Conservation (phyloP, 2,797 vertebrate species). For the Scolopax rusticola region DNA sequence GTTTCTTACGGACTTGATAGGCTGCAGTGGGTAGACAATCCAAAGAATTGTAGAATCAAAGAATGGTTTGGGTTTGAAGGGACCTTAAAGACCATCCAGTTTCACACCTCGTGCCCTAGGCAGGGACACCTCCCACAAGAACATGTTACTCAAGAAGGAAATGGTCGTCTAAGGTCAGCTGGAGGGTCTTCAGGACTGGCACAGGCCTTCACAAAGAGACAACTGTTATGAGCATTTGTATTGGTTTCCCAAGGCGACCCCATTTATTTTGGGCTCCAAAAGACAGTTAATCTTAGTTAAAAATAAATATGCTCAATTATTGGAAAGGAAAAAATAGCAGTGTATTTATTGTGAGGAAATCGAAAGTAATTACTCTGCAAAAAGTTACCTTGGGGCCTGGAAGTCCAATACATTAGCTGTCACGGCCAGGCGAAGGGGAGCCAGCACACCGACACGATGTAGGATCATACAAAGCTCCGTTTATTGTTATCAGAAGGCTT, state of each 20-base stretch:
- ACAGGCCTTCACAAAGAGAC: neutral
- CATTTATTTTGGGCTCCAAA: conserved; percentile 41
- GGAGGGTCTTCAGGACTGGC: neutral
- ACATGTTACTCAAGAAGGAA: neutral
- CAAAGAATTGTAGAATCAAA: neutral
- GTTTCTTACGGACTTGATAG: neutral
- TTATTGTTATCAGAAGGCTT: too few relatives aligned
- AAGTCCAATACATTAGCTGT: neutral
- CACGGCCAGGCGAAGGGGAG: too few relatives aligned
- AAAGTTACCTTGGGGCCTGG: neutral
- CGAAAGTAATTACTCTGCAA: conserved; percentile 65
- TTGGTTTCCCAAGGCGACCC: neutral
- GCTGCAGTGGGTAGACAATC: neutral
- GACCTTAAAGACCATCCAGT: neutral
- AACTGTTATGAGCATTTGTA: neutral
- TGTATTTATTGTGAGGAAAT: conserved; percentile 69
- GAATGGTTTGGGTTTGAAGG: neutral
- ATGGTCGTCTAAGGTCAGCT: neutral
- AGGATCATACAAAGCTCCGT: too few relatives aligned
- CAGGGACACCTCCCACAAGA: neutral
- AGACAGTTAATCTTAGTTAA: conserved; percentile 73
- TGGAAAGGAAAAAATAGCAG: conserved; percentile 48
- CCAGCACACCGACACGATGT: too few relatives aligned
- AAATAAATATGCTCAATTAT: conserved; percentile 74
- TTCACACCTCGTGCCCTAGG: neutral